Percentiles rank a stretch among this genome's conserved stretches.
phyloP scores from a whole-genome alignment of 2,113 vertebrate genomes.

The Lipotes vexillifer region DNA sequence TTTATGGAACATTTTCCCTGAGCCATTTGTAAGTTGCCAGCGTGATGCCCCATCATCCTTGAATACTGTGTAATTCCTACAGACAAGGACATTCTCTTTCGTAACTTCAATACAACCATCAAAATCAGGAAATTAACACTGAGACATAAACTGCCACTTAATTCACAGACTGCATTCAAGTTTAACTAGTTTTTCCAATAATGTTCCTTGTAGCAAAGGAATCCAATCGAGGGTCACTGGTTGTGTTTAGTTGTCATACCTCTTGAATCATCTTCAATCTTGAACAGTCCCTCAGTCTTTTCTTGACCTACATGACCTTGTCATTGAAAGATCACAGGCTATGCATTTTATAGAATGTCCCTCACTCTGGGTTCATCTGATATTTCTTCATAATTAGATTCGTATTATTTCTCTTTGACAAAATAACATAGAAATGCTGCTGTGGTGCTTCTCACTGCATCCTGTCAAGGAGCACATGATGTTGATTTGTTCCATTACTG shows the following conservation, averaged over 20 bases:
- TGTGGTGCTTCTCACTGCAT: neutral
- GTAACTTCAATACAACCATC: neutral
- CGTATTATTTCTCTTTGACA: neutral
- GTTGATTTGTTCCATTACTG: neutral
- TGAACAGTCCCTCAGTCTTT: neutral
- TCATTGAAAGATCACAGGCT: neutral
- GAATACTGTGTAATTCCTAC: no score
- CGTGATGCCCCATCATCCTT: neutral
- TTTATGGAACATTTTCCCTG: neutral
- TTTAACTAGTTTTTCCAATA: neutral
- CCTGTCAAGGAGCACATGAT: neutral
- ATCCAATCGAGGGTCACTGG: neutral
- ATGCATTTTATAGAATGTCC: neutral
- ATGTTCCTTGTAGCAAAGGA: neutral
- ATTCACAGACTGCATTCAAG: neutral
- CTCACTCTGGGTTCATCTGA: neutral
- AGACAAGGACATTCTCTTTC: neutral
- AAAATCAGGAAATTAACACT: neutral
- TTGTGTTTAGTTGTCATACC: neutral
- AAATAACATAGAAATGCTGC: neutral
- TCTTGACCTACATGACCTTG: neutral
- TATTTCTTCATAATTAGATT: neutral
- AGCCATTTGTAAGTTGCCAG: neutral
- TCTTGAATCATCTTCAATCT: neutral
- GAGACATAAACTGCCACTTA: neutral